phyloP scores from a whole-genome alignment of 2,888 invertebrate species.

The Diabrotica balteata region DNA sequence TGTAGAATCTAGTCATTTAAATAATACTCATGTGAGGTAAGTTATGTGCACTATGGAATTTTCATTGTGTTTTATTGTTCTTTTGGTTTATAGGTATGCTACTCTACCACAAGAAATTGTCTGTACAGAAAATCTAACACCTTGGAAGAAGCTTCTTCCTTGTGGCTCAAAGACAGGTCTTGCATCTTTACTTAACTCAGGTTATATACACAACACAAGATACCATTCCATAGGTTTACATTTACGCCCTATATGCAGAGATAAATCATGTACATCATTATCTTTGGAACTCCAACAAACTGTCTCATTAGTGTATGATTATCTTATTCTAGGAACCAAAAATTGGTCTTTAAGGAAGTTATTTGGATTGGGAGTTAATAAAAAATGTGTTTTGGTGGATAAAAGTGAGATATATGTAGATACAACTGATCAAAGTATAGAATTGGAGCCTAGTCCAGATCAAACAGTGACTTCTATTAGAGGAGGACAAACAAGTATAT shows the following conservation, averaged over 20 bases:
- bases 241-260: slow-evolving; percentile 79
- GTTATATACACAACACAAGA: slow-evolving; percentile 89
- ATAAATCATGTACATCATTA: slow-evolving; percentile 62
- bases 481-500: slow-evolving; percentile 72
- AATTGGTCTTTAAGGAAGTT: slow-evolving; percentile 89
- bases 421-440: slow-evolving; percentile 70
- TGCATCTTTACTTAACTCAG: slow-evolving; percentile 86
- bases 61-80: background rate
- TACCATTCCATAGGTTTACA: slow-evolving; percentile 91
- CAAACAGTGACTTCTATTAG: slow-evolving; percentile 67
- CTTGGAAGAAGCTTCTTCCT: slow-evolving; percentile 96
- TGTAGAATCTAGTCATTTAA: slow-evolving; percentile 57
- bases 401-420: slow-evolving; percentile 84
- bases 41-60: background rate
- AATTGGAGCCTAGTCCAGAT: slow-evolving; percentile 70
- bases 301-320: slow-evolving; percentile 87
- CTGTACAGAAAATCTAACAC: slow-evolving; percentile 98
- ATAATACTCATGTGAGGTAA: slow-evolving; percentile 54
- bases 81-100: slow-evolving; percentile 70
- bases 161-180: slow-evolving; percentile 92
- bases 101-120: slow-evolving; percentile 95
- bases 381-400: slow-evolving; percentile 81
- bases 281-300: slow-evolving; percentile 84
- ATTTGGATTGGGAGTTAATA: slow-evolving; percentile 85
- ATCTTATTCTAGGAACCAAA: slow-evolving; percentile 68